phyloP scores from a whole-genome alignment of 2,113 vertebrate genomes.

The Hucho hucho region DNA sequence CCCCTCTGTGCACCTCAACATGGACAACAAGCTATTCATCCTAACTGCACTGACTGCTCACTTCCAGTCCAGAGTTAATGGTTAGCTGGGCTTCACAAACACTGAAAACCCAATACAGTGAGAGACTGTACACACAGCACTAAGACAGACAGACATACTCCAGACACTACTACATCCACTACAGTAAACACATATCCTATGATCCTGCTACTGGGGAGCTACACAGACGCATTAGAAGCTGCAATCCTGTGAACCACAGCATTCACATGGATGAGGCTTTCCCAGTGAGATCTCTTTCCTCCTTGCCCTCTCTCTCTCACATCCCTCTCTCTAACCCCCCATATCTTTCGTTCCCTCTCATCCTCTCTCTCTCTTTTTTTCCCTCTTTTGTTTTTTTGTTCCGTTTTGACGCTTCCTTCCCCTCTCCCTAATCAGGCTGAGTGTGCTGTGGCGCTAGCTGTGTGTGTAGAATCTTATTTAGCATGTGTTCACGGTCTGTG shows the following conservation, averaged over 20 bases:
- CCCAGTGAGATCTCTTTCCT: slow-evolving; percentile 47
- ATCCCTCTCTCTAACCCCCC: no score
- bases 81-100: background rate
- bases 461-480: slow-evolving; percentile 63
- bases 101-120: background rate
- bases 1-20: background rate
- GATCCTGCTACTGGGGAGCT: no score
- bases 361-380: background rate
- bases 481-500: slow-evolving; percentile 68
- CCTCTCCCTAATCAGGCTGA: slow-evolving; percentile 64
- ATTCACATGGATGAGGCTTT: slow-evolving; percentile 62
- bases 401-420: slow-evolving; percentile 51
- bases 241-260: no score
- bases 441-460: slow-evolving; percentile 25
- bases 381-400: slow-evolving; percentile 52
- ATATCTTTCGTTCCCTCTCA: no score
- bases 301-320: no score
- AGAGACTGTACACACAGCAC: background rate
- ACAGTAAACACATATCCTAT: background rate
- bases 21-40: background rate
- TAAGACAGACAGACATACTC: slow-evolving; percentile 26
- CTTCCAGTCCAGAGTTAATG: background rate
- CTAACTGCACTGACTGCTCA: background rate
- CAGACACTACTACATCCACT: background rate
- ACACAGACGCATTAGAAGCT: no score